Evolutionary conservation across 2,888 invertebrate genomes (phyloP), one percentile per base, ranked within the genome.

Genomic region (Ernsta delagoae): DNA sequence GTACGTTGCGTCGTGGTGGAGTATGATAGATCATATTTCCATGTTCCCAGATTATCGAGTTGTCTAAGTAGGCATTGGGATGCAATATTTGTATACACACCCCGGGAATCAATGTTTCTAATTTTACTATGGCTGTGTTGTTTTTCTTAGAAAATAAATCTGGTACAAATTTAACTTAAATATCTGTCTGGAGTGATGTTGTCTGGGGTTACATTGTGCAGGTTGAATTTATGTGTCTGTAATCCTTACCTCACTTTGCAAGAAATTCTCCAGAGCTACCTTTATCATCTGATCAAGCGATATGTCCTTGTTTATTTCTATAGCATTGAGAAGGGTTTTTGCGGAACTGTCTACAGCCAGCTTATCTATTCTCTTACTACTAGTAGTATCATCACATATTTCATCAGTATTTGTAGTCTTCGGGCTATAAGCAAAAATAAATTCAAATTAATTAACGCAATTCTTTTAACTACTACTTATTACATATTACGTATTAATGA

Each of bases 161-260:
- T 43, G 1, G 41, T 24, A 5, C 3, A 43, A 43, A 43, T 43
- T 4, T 1, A 43, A 24, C 24, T 24, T 3, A 24, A 24, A 24
- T 24, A 3, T 24, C 24, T 24, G 24, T 24, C 24, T 24, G 1
- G 24, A 24, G 24, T 24, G 9, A 43, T 43, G 0, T 43, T 39
- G 3, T 39, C 5, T 5, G 36, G 36, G 0, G 36, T 39, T 39
- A 6, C 36, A 5, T 1, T 6, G 36, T 39, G 36, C 36, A 39
- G 4, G 7, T 39, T 39, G 36, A 6, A 39, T 7, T 39, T 39
- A 4, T 6, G 5, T 39, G 4, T 39, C 12, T 24, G 45, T 61
- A 12, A 36, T 61, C 70, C 82, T 77, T 71, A 89, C 90, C 72
- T 89, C 88, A 61, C 88, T 89, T 71, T 89, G 86, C 56, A 90